A percentile compares a stretch with the other conserved stretches of the same genome.
Evolutionary conservation across 2,797 vertebrate species (phyloP).

Genomic region (Anguilla obscura): DNA sequence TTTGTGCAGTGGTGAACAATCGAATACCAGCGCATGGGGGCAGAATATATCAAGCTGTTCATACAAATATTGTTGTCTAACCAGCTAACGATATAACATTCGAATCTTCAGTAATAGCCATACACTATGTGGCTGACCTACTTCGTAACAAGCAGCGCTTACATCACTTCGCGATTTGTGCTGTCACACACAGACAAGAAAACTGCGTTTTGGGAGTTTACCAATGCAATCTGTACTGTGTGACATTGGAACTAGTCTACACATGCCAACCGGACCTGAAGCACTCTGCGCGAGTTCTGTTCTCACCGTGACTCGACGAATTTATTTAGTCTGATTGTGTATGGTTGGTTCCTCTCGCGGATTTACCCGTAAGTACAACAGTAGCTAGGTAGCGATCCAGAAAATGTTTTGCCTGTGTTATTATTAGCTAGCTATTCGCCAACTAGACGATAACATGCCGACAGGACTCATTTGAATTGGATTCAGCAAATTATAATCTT

Average conservation of each 20-base stretch:
- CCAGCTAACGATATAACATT: background rate
- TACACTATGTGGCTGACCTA: constrained; percentile 9
- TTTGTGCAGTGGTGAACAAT: background rate
- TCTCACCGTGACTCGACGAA: constrained; percentile 19
- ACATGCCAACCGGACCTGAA: background rate
- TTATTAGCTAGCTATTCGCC: background rate
- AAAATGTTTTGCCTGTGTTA: background rate
- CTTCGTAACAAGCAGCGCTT: constrained; percentile 12
- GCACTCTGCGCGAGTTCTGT: background rate
- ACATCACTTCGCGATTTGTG: constrained; percentile 9
- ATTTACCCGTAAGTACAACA: background rate
- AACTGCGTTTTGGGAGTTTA: background rate
- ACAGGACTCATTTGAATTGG: background rate
- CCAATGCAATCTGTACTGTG: constrained; percentile 4
- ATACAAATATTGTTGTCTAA: background rate
- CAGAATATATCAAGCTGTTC: background rate
- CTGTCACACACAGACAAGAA: background rate
- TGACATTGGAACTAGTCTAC: background rate
- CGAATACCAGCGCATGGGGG: constrained; percentile 7
- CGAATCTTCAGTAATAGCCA: background rate
- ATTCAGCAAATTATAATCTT: background rate
- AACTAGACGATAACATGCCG: background rate
- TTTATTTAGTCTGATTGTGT: background rate
- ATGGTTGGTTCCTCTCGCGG: constrained; percentile 14
- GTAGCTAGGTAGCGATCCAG: background rate